Percentiles rank a stretch among this genome's conserved stretches.
phyloP scores from a whole-genome alignment of 2,797 vertebrate species.

The Onychomys torridus region DNA sequence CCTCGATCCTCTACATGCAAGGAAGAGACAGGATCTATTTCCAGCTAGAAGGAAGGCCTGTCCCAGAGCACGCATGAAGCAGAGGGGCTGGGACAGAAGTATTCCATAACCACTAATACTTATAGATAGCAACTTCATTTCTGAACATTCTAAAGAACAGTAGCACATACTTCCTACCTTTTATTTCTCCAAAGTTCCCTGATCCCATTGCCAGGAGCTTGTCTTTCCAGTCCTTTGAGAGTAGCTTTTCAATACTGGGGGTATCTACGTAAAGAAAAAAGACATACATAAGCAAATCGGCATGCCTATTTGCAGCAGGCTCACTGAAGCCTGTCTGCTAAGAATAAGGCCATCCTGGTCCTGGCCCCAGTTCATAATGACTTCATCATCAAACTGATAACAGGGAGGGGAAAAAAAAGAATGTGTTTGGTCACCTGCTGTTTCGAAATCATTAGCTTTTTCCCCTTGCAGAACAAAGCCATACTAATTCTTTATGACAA shows the following conservation, averaged over 20 bases:
- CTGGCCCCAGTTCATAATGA: slow-evolving; percentile 93
- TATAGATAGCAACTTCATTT: slow-evolving; percentile 67
- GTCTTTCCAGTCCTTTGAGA: slow-evolving; percentile 99
- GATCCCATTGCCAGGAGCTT: slow-evolving; percentile 99
- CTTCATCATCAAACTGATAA: slow-evolving; percentile 95
- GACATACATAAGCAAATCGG: slow-evolving; percentile 88
- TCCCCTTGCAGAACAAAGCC: slow-evolving; percentile 95
- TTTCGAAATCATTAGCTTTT: slow-evolving; percentile 99
- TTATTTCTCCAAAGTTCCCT: slow-evolving; percentile 99
- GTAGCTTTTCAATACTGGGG: slow-evolving; percentile 98
- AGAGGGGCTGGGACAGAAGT: background rate
- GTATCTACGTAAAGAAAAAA: slow-evolving; percentile 91
- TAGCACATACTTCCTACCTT: slow-evolving; percentile 91
- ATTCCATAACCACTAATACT: slow-evolving; percentile 46
- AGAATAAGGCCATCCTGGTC: slow-evolving; percentile 92
- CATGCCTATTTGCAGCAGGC: slow-evolving; percentile 94
- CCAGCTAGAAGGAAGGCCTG: background rate
- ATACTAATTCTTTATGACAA: slow-evolving; percentile 96
- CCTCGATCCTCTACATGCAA: background rate
- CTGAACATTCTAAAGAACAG: slow-evolving; percentile 70
- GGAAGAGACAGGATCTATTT: background rate
- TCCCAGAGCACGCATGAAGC: background rate
- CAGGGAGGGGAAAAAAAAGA: slow-evolving; percentile 81
- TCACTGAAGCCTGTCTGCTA: slow-evolving; percentile 97
- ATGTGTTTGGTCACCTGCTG: slow-evolving; percentile 97